phyloP scores from a whole-genome alignment of 35 echinoderm and acorn worm species.

The Diadema setosum region DNA sequence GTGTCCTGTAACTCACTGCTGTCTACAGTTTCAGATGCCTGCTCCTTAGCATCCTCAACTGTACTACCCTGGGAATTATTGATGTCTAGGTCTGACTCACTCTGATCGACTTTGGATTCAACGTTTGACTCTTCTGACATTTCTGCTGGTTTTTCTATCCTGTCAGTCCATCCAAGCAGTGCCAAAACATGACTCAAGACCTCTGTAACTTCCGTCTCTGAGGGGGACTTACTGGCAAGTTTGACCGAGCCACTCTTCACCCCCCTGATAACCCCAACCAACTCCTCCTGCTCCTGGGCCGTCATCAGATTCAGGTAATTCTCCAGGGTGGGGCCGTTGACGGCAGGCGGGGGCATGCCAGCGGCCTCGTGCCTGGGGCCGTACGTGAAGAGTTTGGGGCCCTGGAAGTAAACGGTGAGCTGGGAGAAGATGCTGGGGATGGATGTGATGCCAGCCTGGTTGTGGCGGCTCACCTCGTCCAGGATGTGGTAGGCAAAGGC shows the following conservation, averaged over 20 bases:
- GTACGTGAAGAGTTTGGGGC: slow-evolving; percentile 71
- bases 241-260: background rate
- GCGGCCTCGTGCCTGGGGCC: slow-evolving; percentile 59
- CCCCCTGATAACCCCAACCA: slow-evolving; percentile 50
- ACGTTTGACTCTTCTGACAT: background rate
- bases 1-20: background rate
- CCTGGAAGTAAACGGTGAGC: slow-evolving; percentile 69
- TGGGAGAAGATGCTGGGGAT: slow-evolving; percentile 47
- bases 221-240: slow-evolving; percentile 8
- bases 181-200: background rate
- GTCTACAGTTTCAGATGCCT: background rate
- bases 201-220: background rate
- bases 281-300: slow-evolving; percentile 53
- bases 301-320: slow-evolving; percentile 44
- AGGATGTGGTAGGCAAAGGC: slow-evolving; percentile 67
- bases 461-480: slow-evolving; percentile 72
- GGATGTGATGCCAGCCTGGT: slow-evolving; percentile 16
- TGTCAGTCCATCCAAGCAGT: background rate
- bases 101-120: background rate
- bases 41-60: background rate
- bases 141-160: background rate
- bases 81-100: background rate
- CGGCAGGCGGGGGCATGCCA: slow-evolving; percentile 44
- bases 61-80: background rate
- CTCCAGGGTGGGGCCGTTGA: slow-evolving; percentile 40